Percentiles rank a stretch among this genome's conserved stretches.
phyloP scores from a whole-genome alignment of 2,797 vertebrate species.

The Gorsachius magnificus region DNA sequence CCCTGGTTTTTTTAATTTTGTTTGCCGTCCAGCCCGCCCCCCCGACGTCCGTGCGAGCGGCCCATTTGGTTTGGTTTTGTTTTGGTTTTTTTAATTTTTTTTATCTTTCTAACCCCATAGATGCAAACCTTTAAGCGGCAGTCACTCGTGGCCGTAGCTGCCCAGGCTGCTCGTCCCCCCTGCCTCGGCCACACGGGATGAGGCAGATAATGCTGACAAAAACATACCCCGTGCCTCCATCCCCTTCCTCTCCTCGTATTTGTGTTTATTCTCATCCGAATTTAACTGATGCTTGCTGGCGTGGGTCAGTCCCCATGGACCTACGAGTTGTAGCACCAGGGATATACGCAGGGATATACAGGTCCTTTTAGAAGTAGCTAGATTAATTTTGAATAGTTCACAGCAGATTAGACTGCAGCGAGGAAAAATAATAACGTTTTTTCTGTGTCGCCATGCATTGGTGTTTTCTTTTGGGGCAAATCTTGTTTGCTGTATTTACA shows the following conservation, averaged over 20 bases:
- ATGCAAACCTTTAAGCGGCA: not conserved
- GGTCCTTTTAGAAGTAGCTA: not conserved
- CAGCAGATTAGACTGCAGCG: not conserved
- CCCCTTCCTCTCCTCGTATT: not conserved
- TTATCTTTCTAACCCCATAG: not conserved
- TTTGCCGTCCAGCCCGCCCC: too few relatives aligned
- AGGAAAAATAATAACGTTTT: not conserved
- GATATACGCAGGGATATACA: too few relatives aligned
- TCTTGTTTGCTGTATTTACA: not conserved
- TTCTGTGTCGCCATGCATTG: not conserved
- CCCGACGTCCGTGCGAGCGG: too few relatives aligned
- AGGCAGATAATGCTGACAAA: not conserved
- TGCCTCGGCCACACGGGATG: not conserved
- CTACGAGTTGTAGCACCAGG: not conserved
- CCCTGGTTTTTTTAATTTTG: too few relatives aligned
- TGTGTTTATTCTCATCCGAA: fast-evolving
- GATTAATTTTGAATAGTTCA: not conserved
- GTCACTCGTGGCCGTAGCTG: not conserved
- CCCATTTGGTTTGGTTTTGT: too few relatives aligned
- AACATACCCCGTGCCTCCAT: not conserved
- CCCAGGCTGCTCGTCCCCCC: not conserved
- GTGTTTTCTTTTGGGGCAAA: not conserved
- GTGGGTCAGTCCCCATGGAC: not conserved
- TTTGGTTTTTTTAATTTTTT: too few relatives aligned
- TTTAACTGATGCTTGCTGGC: not conserved